Conservation (phyloP, 2,888 invertebrate species). For the Hemistola chrysoprasaria region DNA sequence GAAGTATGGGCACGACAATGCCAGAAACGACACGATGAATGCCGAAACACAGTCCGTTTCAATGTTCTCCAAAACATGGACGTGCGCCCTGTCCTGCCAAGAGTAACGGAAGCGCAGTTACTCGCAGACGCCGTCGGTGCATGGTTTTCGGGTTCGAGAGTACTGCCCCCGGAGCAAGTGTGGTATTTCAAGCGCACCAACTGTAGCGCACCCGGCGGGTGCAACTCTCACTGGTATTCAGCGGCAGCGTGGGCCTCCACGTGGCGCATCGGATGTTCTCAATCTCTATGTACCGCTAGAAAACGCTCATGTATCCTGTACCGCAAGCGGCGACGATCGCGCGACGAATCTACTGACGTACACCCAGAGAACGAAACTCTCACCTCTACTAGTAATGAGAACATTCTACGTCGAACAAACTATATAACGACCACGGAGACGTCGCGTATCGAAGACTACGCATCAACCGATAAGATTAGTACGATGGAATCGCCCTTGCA, state of each 20-base stretch:
- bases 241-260: conserved; percentile 74
- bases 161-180: conserved; percentile 58
- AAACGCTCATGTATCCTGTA: conserved; percentile 58
- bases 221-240: conserved; percentile 71
- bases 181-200: conserved; percentile 64
- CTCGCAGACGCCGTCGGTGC: conserved; percentile 70
- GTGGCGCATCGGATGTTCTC: conserved; percentile 72
- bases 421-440: conserved; percentile 46
- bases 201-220: conserved; percentile 68
- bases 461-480: conserved; percentile 30
- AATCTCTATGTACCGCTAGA: conserved; percentile 64
- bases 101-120: conserved; percentile 69
- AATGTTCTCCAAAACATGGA: conserved; percentile 75
- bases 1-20: conserved; percentile 76
- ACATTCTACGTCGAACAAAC: conserved; percentile 56
- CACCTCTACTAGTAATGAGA: conserved; percentile 39
- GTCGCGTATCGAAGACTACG: conserved; percentile 49
- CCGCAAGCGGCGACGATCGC: conserved; percentile 45
- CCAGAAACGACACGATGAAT: conserved; percentile 75
- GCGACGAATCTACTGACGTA: neutral
- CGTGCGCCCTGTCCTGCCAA: conserved; percentile 60
- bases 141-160: conserved; percentile 71
- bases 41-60: conserved; percentile 68
- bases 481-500: conserved; percentile 55
- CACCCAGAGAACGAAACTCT: conserved; percentile 13